Evolutionary conservation across 30 jellyfish, hydroid and myxozoan genomes (phyloP).

Genomic region (Aurelia aurita): DNA sequence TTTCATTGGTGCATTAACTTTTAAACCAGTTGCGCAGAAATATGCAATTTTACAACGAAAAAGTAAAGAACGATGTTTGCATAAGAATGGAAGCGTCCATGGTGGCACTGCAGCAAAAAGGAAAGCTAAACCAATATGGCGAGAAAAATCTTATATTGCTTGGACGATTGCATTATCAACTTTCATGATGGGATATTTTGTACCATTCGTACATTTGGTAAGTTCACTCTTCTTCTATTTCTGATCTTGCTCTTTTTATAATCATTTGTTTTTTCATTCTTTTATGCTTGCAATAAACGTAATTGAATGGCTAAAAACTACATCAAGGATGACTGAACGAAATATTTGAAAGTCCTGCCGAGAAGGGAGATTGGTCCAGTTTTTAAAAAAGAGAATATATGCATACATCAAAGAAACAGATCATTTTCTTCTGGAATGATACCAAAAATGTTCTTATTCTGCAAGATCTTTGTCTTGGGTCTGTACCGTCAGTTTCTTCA

Average conservation of each 20-base stretch:
- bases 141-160: constrained; percentile 85
- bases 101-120: constrained; percentile 5
- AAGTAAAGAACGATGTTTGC: background rate
- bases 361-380: no score
- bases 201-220: constrained; percentile 95
- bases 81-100: background rate
- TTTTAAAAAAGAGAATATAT: no score
- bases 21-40: constrained; percentile 79
- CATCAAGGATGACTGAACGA: no score
- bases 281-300: no score
- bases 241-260: background rate
- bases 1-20: constrained; percentile 79
- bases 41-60: constrained; percentile 62
- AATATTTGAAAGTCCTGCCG: no score
- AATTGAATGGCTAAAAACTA: no score
- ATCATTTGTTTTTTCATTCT: background rate
- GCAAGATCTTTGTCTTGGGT: no score
- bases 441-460: no score
- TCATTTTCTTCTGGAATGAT: no score
- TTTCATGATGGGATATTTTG: constrained; percentile 97
- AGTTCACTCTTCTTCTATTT: constrained; percentile 15
- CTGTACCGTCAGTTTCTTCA: no score
- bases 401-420: no score
- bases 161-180: constrained; percentile 88
- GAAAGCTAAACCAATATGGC: constrained; percentile 36